Base-by-base conservation (phyloP, 2,888 invertebrate genomes). In the Portevinia maculata region DNA sequence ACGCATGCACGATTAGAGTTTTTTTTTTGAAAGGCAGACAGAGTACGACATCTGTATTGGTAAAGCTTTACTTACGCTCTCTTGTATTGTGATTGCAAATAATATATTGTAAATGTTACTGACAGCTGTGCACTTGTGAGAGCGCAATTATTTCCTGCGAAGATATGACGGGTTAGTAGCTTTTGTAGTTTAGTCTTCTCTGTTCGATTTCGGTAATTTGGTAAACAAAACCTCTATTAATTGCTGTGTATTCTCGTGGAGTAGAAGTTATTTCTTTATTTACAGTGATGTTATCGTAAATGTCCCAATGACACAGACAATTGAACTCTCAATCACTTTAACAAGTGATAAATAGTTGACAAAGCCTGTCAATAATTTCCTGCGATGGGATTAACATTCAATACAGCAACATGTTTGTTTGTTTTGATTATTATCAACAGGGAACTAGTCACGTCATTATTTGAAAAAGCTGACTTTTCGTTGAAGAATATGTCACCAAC, bases 111-210 rank as follows among this genome's bases (percentile, higher is more conserved):
- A 59, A 75, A 53, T 59, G 69, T 74, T 44, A 60, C 69, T 65
- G 81, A 59, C 64, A 59, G 44, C 52, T 65, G 70, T 48, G 52
- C 62, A 70, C 48, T 59, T 65, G 70, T 48, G 44, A 57, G 50
- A n/a, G 62, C 28, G 55, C 50, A 53, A 79, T 65, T 64, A 59
- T 44, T 19, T 48, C 4, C 11, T 24, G 7, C n/a, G 28, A 28
- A 2, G n/a, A 28, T 13, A 21, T 11, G n/a, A n/a, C n/a, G n/a
- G n/a, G n/a, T 15, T 44, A 19, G 21, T 13, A 46, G 21, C 44
- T 60, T 32, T 46, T 21, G 46, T 46, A 46, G 46, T 46, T 60
- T 28, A 41, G 41, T 17, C 17, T 30, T 39, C 37, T 8, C 11
- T 5, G 8, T 48, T 32, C 46, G 46, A 62, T 62, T 48, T 48